Base-by-base conservation (phyloP, 2,113 vertebrate species). In the Pagrus major region DNA sequence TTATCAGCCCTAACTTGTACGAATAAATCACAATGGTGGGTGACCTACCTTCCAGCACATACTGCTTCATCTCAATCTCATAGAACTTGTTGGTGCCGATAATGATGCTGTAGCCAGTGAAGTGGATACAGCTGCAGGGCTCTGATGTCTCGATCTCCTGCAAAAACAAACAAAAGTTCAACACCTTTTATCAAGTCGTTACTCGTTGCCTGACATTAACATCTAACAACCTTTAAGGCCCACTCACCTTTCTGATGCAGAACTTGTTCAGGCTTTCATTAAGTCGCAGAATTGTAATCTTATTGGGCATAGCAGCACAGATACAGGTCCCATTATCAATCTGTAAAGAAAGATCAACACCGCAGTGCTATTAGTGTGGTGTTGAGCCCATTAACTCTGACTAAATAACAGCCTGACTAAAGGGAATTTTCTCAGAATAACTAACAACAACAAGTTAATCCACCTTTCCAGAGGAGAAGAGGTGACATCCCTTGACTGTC, bases 11-110 rank as follows among this genome's bases (percentile, higher is more conserved):
- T n/a, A n/a, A n/a, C n/a, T 29, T 18, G 29, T 54, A 47, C 2
- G 0, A 42, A 52, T 37, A 70, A 35, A 51, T 37, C 15, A n/a
- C 14, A 42, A 6, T 8, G 12, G n/a, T 15, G 31, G n/a, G 92
- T 74, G 23, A 64, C 89, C 8, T 91, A 99, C 98, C 98, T 82
- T 99, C 97, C 2, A 99, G 94, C 0, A 97, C 97, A 54, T 98
- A 99, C 94, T 99, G 98, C 93, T 99, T 99, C 98, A 99, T 98
- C 94, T 99, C 98, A 20, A 99, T 98, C 89, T 99, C 97, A 39
- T 99, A 99, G 93, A 99, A 99, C 87, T 99, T 99, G 88, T 99
- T 99, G 86, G 98, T 99, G 91, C 98, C 98, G 0, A 99, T 97
- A 89, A 99, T 97, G 93, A 99, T 96, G 71, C 98, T 99, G 94